Percentiles rank a stretch among this genome's conserved stretches.
phyloP scores from a whole-genome alignment of 2,888 invertebrate genomes.

The Shargacucullia verbasci region DNA sequence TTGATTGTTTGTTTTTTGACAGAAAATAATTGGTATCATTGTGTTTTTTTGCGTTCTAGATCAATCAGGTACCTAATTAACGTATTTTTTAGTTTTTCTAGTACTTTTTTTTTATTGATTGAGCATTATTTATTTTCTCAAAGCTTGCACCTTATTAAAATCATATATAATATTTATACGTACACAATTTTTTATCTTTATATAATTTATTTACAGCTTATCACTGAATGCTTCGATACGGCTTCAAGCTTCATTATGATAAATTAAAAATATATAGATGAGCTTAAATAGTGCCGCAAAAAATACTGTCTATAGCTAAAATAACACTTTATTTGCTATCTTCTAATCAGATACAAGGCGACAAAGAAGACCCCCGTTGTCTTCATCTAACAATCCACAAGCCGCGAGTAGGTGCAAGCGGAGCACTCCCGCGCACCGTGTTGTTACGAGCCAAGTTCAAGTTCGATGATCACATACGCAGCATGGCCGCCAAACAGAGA shows the following conservation, averaged over 20 bases:
- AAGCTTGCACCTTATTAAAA: neutral
- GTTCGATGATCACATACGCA: slow-evolving; percentile 99
- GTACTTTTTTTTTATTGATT: neutral
- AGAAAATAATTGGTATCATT: slow-evolving; percentile 30
- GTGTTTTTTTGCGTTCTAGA: slow-evolving; percentile 52
- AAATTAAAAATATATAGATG: slow-evolving; percentile 3
- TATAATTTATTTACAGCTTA: slow-evolving; percentile 10
- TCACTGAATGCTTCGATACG: slow-evolving; percentile 15
- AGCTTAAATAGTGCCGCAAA: slow-evolving; percentile 15
- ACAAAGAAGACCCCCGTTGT: slow-evolving; percentile 98
- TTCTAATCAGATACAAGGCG: slow-evolving; percentile 92
- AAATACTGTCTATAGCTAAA: neutral
- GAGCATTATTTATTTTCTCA: neutral
- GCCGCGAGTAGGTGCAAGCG: slow-evolving; percentile 89
- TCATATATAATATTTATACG: neutral
- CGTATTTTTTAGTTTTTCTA: slow-evolving; percentile 34
- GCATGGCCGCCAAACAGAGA: slow-evolving; percentile 99
- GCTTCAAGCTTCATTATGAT: slow-evolving; percentile 26
- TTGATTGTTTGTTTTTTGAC: slow-evolving; percentile 2
- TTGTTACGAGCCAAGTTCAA: slow-evolving; percentile 97
- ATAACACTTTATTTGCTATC: neutral
- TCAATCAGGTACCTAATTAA: slow-evolving; percentile 49
- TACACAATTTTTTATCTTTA: neutral
- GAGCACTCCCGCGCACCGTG: slow-evolving; percentile 92
- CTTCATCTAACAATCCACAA: slow-evolving; percentile 98